Conservation (phyloP, 2,888 invertebrate genomes). For the Eupithecia pulchellata region DNA sequence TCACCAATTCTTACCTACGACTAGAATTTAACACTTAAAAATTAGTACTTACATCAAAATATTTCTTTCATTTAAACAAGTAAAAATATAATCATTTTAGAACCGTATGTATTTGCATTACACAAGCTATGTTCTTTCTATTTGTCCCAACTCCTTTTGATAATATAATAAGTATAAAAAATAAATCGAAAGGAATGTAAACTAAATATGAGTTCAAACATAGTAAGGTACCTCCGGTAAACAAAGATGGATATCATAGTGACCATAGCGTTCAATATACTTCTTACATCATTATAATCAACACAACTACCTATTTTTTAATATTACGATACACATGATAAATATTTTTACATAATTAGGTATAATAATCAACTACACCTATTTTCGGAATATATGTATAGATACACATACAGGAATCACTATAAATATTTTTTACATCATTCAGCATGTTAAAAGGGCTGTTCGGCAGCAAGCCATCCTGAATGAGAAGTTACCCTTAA, state of each 20-base stretch:
- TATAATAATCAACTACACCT: too few relatives aligned
- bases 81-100: background rate
- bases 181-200: background rate
- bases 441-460: background rate
- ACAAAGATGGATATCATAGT: background rate
- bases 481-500: background rate
- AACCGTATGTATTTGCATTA: background rate
- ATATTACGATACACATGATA: background rate
- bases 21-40: conserved; percentile 29
- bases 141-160: background rate
- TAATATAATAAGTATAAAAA: background rate
- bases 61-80: background rate
- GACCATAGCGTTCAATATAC: background rate
- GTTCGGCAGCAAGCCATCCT: conserved; percentile 1
- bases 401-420: too few relatives aligned
- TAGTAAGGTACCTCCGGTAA: background rate
- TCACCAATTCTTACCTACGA: conserved; percentile 17
- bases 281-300: background rate
- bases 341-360: too few relatives aligned
- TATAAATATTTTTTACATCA: background rate
- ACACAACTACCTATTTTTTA: background rate
- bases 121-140: background rate
- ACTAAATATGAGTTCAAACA: background rate
- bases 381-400: too few relatives aligned
- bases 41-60: conserved; percentile 14